Evolutionary conservation across 2,888 invertebrate genomes (phyloP).

Genomic region (Tenodera sinensis): DNA sequence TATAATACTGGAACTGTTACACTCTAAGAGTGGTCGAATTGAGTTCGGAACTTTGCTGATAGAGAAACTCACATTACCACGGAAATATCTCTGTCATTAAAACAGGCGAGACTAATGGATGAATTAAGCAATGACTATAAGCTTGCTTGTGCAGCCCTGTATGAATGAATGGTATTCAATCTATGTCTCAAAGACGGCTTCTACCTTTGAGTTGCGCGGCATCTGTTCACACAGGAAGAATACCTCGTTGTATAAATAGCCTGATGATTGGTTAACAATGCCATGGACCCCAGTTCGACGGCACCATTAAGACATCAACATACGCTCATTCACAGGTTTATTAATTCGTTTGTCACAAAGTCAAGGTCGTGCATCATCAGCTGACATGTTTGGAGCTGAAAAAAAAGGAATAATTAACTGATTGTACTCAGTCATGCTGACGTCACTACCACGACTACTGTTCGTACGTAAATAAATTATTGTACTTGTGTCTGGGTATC

Average conservation of each 20-base stretch:
- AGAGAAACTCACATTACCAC: too few relatives aligned
- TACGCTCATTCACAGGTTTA: neutral
- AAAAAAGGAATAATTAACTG: neutral
- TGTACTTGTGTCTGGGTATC: neutral
- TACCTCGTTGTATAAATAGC: neutral
- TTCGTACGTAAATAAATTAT: neutral
- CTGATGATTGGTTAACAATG: neutral
- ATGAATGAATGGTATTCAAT: neutral
- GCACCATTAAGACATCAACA: conserved; percentile 1
- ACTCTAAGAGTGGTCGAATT: too few relatives aligned
- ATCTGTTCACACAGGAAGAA: neutral
- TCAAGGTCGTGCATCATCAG: neutral
- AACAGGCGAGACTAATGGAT: too few relatives aligned
- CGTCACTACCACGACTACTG: neutral
- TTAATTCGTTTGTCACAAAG: neutral
- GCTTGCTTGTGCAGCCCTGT: neutral
- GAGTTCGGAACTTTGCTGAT: too few relatives aligned
- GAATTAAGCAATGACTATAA: too few relatives aligned
- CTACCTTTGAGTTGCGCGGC: neutral
- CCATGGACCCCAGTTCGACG: neutral
- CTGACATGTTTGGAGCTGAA: neutral
- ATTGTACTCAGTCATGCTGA: neutral
- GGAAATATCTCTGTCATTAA: too few relatives aligned
- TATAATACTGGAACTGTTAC: too few relatives aligned
- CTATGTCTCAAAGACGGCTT: neutral